Base-by-base conservation (phyloP, 2,797 vertebrate species). In the Brachyalestes nurse region DNA sequence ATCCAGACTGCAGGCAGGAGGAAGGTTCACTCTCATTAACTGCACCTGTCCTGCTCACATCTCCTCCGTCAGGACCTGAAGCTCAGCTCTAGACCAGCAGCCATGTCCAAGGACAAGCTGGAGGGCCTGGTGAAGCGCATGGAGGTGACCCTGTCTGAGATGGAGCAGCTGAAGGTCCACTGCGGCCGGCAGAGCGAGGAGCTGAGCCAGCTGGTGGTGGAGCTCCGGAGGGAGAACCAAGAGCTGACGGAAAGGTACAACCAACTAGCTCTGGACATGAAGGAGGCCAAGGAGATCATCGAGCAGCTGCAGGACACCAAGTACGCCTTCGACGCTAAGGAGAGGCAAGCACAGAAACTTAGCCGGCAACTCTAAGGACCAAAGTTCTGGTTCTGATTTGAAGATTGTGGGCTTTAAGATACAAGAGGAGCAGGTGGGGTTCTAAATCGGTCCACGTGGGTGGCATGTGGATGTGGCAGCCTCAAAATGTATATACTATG, bases 261-360 rank as follows among this genome's bases (percentile, higher is more conserved):
- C 82, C 93, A 90, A 88, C 94, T 96, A 53, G 84, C 89, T 0
- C 89, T 84, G 25, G 92, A 95, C 69, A 94, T 94, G 87, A 95
- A 94, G 89, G 95, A 95, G 83, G 94, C 93, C 42, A 96, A 95
- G 81, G 95, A 96, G 86, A 85, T 94, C 5, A 94, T 95, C 74
- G 92, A 92, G 6, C 94, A 95, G 88, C 90, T 95, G 1, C 92
- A 94, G 90, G 95, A 96, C 83, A 94, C 94, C 4, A 95, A 95
- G 83, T 91, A 93, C 16, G 94, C 95, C 78, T 96, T 95, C 47
- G 94, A 96, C 21, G 93, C 95, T 2, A 94, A 96, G 90, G 95
- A 96, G 80, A 87, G 95, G 47, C 96, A 97, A 91, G 96, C 95
- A 2, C 95, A 96, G 90, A 97, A 96, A 88, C 95, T 97, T 75